Evolutionary conservation across 2,888 invertebrate species (phyloP), one percentile per base, ranked within the genome.

Genomic region (Metellina segmentata): DNA sequence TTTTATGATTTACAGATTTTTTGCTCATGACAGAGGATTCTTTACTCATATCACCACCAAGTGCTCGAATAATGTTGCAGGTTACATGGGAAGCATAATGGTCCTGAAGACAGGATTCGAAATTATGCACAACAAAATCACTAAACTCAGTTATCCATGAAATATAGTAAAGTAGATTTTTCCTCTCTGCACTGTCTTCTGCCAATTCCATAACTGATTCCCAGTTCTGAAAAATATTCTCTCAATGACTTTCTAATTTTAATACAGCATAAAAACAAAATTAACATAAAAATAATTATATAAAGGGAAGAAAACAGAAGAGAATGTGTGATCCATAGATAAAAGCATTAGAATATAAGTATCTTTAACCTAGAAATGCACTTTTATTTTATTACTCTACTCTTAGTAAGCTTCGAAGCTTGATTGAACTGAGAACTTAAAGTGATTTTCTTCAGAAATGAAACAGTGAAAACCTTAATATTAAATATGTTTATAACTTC

Each of bases 71-170:
- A 11, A 85, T 51, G 79, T 81, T 72, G 9, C 78, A 70, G 11
- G 49, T 52, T 5, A 92, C 85, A 81, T 92, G 91, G 61, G 78
- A 79, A 20, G 85, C 49, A 89, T 85, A 92, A 8, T 48, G 79
- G 7, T 69, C 49, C 6, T 79, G 71, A 53, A 92, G 88, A 70
- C 83, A 92, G 5, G n/a, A 72, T 51, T 52, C 20, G 8, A 89
- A 85, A 81, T 92, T 83, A 77, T 89, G 75, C n/a, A 81, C 11
- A 51, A 85, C 9, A 81, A 92, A 92, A 52, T 89, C 79, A 0
- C 74, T 88, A 53, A 92, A 85, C 8, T 89, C 85, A 53, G 19
- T 13, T 52, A 89, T 13, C 88, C 88, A 92, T 7, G 83, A 72
- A 5, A 89, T 79, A 20, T n/a, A 85, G 16, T 61, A 89, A n/a